Conservation (phyloP, 1,140 invertebrate genomes). For the Cyrtorhinus lividipennis region DNA sequence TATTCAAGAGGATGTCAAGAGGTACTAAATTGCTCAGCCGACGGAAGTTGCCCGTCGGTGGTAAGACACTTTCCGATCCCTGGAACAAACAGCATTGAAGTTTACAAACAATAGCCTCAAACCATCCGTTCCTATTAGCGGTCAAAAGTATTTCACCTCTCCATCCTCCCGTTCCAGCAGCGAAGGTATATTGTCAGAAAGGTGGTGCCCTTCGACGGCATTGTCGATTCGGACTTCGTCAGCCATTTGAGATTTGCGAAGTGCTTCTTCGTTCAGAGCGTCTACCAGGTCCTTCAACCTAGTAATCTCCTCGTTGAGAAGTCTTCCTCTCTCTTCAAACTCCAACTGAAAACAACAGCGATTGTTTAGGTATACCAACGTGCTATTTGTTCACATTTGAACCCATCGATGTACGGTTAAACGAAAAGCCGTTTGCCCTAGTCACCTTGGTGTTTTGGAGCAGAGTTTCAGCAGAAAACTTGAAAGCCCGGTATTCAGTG, state of each 20-base stretch:
- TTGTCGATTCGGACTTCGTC: neutral
- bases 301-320: slow-evolving; percentile 20
- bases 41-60: slow-evolving; percentile 3
- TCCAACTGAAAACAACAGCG: slow-evolving; percentile 10
- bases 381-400: too few species aligned
- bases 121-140: neutral
- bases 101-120: neutral
- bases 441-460: slow-evolving; percentile 25
- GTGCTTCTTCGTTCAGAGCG: neutral
- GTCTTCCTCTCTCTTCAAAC: slow-evolving; percentile 23
- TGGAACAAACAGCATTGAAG: slow-evolving; percentile 28
- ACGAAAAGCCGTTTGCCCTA: too few species aligned
- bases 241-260: too few species aligned
- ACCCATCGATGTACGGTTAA: too few species aligned
- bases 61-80: slow-evolving; percentile 45
- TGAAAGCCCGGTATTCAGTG: slow-evolving; percentile 20
- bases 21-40: slow-evolving; percentile 14
- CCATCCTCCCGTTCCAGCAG: slow-evolving; percentile 26
- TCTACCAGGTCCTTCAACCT: slow-evolving; percentile 19
- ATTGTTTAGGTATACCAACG: too few species aligned
- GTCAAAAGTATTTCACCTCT: slow-evolving; percentile 21
- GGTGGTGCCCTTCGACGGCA: slow-evolving; percentile 1
- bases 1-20: slow-evolving; percentile 22
- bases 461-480: slow-evolving; percentile 23
- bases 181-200: slow-evolving; percentile 11